Evolutionary conservation across 2,113 vertebrate genomes (phyloP), one percentile per base, ranked within the genome.

Genomic region (Sorex fumeus): DNA sequence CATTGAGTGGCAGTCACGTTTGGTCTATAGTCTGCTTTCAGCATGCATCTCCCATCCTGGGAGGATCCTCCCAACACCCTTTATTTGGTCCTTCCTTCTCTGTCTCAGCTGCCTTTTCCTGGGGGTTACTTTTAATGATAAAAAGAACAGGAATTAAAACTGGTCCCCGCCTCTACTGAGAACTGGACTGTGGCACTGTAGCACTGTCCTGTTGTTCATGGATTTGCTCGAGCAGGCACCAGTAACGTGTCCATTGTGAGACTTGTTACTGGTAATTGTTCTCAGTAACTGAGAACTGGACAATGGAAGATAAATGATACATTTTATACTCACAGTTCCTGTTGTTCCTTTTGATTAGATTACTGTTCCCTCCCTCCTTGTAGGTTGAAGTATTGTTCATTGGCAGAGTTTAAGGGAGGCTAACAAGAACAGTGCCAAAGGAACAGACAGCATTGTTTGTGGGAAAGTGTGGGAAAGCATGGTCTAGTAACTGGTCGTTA

Each of bases 381-480:
- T 95, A 95, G 94, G 88, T 93, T 95, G 95, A 97, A 96, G 95
- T 97, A 96, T 57, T 76, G 28, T 96, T 97, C 95, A 95, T 94
- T 93, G 94, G 94, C 93, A 93, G 79, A 87, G 91, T n/a, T 50
- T 71, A 84, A 80, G 86, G 91, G 53, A 85, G 66, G 79, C 75
- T 85, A 90, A 83, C 64, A 90, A 86, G 43, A 92, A 94, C 90
- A 90, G 19, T 91, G 87, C 87, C 87, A 86, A 84, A 27, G 94
- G 95, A 83, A 96, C 30, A 92, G 86, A 83, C 67, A 86, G 57
- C 95, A 87, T 57, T 12, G 79, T 66, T 83, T 83, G 47, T n/a
- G n/a, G n/a, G n/a, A n/a, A n/a, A n/a, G 47, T 40, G 64, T 95
- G 34, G 87, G 67, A 94, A 93, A 92, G 75, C 32, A 28, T 83